Percentiles rank a stretch among this genome's conserved stretches.
Conservation (phyloP, 1,140 invertebrate species). For the Chlorops oryzae region DNA sequence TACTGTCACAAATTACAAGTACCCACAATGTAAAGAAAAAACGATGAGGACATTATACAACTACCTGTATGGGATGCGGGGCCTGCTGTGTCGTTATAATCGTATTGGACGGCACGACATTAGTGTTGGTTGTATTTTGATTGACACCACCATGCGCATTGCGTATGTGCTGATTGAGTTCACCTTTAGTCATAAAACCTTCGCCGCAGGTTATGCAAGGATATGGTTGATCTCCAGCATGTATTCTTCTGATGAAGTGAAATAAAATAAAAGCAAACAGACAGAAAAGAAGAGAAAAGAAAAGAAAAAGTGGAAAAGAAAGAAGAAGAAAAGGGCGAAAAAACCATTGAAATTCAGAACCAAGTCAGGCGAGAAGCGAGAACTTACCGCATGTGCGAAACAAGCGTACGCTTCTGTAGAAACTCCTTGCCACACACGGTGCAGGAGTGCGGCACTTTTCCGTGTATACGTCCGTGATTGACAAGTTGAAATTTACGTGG, state of each 20-base stretch:
- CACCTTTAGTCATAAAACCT: constrained; percentile 64
- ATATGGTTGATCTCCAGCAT: constrained; percentile 58
- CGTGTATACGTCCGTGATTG: constrained; percentile 73
- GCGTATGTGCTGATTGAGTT: constrained; percentile 63
- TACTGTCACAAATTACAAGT: no score
- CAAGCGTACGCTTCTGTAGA: constrained; percentile 71
- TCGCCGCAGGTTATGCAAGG: constrained; percentile 70
- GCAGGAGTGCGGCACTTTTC: constrained; percentile 72
- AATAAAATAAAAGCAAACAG: not conserved
- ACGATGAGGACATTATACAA: no score
- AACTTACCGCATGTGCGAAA: constrained; percentile 65
- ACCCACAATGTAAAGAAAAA: no score
- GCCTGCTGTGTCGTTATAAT: constrained; percentile 45
- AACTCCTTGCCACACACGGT: constrained; percentile 77
- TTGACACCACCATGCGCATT: constrained; percentile 51
- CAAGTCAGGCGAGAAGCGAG: no score
- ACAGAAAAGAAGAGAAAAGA: no score
- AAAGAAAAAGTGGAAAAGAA: not conserved
- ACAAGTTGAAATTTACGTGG: constrained; percentile 77
- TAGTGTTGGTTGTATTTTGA: constrained; percentile 47
- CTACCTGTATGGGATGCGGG: constrained; percentile 15
- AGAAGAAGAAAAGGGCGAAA: not conserved
- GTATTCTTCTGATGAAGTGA: constrained; percentile 40
- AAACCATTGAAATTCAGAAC: not conserved
- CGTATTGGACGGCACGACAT: constrained; percentile 22